Evolutionary conservation across 2,888 invertebrate genomes (phyloP), one percentile per base, ranked within the genome.

Genomic region (Eristalinus sepulchralis): DNA sequence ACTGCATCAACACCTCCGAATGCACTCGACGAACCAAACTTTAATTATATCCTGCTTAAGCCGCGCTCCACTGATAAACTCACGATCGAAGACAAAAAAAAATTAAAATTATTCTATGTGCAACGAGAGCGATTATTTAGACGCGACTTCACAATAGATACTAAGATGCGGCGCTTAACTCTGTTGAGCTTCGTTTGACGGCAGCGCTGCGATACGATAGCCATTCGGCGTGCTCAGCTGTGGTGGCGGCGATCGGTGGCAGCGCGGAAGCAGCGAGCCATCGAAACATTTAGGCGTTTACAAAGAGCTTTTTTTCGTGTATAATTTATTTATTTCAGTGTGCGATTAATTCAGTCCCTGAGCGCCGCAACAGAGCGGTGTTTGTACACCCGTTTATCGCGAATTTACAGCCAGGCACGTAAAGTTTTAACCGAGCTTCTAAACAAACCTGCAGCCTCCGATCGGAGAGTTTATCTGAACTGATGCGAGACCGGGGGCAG

Each of bases 101-200:
- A 27, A 5, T 27, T 47, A 17, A 47, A 47, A 47, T n/a, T 47
- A 47, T 47, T 47, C 47, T 47, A 47, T 47, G 47, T 36, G 55
- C 57, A 76, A 76, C 59, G 24, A 67, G 39, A 60, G 24, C 17
- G 59, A 60, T 68, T 55, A 34, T 59, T 20, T 39, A 31, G 33
- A 79, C 72, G 60, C 55, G 60, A 34, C 36, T 60, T 72, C 71
- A 64, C 70, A 55, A 62, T 39, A 60, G 72, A 76, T 85, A 77
- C 77, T 67, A 80, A 73, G 60, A 68, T 68, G 68, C 78, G 73
- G 77, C 85, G 77, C 82, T 73, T 70, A 77, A 73, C 77, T 64
- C 67, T 66, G 67, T 72, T 76, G 64, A 77, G 70, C 77, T 64
- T 63, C 71, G 67, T 72, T 76, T 71, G 72, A 73, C 82, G 77